Conservation (phyloP, 1,140 invertebrate genomes). For the Megalonaias nervosa region DNA sequence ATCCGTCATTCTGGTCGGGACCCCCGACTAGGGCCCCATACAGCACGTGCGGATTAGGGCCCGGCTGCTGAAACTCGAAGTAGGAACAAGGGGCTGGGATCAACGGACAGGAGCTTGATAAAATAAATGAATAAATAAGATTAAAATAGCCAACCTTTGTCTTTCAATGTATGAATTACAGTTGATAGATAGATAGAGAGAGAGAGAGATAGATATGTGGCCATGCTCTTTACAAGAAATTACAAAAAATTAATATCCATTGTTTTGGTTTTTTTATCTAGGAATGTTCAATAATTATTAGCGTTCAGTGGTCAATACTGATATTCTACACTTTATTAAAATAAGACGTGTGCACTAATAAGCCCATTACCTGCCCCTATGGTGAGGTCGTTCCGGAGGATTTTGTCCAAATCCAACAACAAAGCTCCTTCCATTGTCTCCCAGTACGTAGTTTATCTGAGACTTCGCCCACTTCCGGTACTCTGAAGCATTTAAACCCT, state of each 20-base stretch:
- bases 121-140: background rate
- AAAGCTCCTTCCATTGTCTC: slow-evolving; percentile 77
- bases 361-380: slow-evolving; percentile 49
- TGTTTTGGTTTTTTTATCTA: no score
- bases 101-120: slow-evolving; percentile 52
- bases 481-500: slow-evolving; percentile 39
- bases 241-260: no score
- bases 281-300: no score
- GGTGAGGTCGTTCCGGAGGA: slow-evolving; percentile 72
- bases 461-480: slow-evolving; percentile 75
- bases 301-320: no score
- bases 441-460: slow-evolving; percentile 79
- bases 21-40: slow-evolving; percentile 70
- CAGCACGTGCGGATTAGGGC: slow-evolving; percentile 62
- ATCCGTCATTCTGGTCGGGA: slow-evolving; percentile 60
- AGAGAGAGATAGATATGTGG: no score
- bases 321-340: no score
- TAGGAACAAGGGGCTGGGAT: slow-evolving; percentile 48
- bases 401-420: slow-evolving; percentile 79
- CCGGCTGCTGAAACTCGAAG: slow-evolving; percentile 36
- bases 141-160: no score
- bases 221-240: no score
- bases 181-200: no score
- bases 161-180: no score
- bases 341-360: no score